These are phyloP conservation scores for Timema cristinae DNA, from an alignment of 2,888 invertebrate genomes.

Conservation along the genomic window DNA sequence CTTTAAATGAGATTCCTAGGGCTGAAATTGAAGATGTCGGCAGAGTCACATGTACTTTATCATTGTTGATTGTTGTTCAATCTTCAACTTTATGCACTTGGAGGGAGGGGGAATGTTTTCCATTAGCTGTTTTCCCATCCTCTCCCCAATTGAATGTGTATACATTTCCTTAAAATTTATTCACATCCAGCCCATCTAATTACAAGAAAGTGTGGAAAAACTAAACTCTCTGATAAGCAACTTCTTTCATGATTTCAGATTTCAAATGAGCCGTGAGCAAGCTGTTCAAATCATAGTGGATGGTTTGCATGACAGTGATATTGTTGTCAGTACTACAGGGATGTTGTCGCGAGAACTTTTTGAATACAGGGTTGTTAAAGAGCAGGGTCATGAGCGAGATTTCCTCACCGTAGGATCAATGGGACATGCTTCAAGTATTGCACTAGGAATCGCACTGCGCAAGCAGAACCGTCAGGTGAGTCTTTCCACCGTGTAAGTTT, in stretches of 20 bases:
- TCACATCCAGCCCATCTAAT: too few relatives aligned
- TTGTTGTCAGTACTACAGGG: slow-evolving; percentile 46
- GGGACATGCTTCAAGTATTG: slow-evolving; percentile 47
- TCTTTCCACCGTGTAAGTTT: neutral
- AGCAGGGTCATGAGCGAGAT: slow-evolving; percentile 45
- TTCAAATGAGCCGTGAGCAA: slow-evolving; percentile 41
- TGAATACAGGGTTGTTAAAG: slow-evolving; percentile 42
- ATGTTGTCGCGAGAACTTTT: slow-evolving; percentile 47
- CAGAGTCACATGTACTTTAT: too few relatives aligned
- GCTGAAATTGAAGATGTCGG: too few relatives aligned
- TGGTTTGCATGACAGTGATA: slow-evolving; percentile 40
- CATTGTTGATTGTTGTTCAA: too few relatives aligned
- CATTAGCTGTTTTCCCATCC: too few relatives aligned
- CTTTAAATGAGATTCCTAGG: too few relatives aligned
- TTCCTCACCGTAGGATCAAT: slow-evolving; percentile 48
- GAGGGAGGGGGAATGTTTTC: too few relatives aligned
- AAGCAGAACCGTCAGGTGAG: slow-evolving; percentile 40
- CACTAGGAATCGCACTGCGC: slow-evolving; percentile 44
- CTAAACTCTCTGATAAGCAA: too few relatives aligned
- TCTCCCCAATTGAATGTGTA: too few relatives aligned
- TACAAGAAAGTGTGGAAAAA: too few relatives aligned
- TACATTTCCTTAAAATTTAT: too few relatives aligned
- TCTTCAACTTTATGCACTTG: too few relatives aligned
- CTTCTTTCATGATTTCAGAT: slow-evolving; percentile 26
- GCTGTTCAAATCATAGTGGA: slow-evolving; percentile 42